Evolutionary conservation across 2,888 invertebrate species (phyloP).

Genomic region (Amiota communis): DNA sequence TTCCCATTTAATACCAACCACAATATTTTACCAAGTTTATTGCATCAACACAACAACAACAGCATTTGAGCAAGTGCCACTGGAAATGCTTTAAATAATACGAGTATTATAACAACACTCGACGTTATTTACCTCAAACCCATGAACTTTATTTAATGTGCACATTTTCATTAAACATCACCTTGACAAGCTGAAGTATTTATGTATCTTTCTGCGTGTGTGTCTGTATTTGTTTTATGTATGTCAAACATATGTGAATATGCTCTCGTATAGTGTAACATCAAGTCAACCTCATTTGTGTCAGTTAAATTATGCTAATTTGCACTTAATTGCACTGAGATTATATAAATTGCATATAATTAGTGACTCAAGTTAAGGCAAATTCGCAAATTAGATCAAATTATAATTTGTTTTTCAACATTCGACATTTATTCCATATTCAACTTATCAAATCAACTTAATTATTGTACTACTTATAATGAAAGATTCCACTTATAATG

Average conservation of each 20-base stretch:
- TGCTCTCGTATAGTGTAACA: neutral
- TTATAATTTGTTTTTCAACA: too few species aligned
- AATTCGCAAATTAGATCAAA: too few species aligned
- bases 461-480: too few species aligned
- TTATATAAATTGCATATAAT: neutral
- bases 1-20: too few species aligned
- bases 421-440: too few species aligned
- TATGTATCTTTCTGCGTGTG: neutral
- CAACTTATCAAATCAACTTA: too few species aligned
- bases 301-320: conserved; percentile 10
- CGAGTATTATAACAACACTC: too few species aligned
- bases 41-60: neutral
- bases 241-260: neutral
- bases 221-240: neutral
- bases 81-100: too few species aligned
- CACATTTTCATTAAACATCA: conserved; percentile 8
- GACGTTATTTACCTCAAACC: too few species aligned
- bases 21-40: neutral
- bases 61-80: too few species aligned
- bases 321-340: conserved; percentile 8
- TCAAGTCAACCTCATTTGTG: neutral
- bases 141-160: neutral
- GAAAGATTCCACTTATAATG: too few species aligned
- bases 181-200: neutral
- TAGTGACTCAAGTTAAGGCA: too few species aligned